These are phyloP conservation scores for Xenopus petersii DNA, from an alignment of 2,797 vertebrate species.

Conservation along the genomic window DNA sequence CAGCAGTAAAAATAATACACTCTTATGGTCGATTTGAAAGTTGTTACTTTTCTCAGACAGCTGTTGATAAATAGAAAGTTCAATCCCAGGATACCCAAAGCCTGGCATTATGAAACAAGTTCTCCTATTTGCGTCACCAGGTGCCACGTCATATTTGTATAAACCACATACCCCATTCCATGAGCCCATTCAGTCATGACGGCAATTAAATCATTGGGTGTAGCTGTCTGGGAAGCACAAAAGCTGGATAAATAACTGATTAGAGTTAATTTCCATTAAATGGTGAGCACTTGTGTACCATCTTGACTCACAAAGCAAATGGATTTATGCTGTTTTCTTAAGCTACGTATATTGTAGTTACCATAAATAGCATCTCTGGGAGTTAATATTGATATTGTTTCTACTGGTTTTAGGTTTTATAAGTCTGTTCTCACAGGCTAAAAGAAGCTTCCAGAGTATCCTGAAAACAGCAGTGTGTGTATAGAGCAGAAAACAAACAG, in stretches of 20 bases:
- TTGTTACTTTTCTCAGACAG: slow-evolving; percentile 61
- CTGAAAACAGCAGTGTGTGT: slow-evolving; percentile 16
- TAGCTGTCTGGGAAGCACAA: slow-evolving; percentile 24
- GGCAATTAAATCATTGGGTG: slow-evolving; percentile 8
- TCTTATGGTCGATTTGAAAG: slow-evolving; percentile 48
- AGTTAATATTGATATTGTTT: slow-evolving; percentile 7
- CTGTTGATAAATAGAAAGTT: slow-evolving; percentile 55
- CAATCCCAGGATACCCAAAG: slow-evolving; percentile 44
- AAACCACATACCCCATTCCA: slow-evolving; percentile 41
- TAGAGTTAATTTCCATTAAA: background rate
- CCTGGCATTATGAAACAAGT: slow-evolving; percentile 30
- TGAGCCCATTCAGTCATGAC: slow-evolving; percentile 29
- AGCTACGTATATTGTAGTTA: background rate
- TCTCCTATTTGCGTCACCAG: slow-evolving; percentile 38
- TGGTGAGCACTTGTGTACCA: background rate
- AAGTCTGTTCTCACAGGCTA: slow-evolving; percentile 17
- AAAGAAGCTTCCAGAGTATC: background rate
- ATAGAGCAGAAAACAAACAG: slow-evolving; percentile 12
- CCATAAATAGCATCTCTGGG: background rate
- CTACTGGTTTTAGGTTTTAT: slow-evolving; percentile 4
- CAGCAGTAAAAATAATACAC: slow-evolving; percentile 42
- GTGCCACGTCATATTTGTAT: slow-evolving; percentile 14
- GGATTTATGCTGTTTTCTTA: background rate
- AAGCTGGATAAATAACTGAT: slow-evolving; percentile 2
- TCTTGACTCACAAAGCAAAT: background rate